Conservation (phyloP, 1,140 invertebrate genomes). For the Archegozetes longisetosus region DNA sequence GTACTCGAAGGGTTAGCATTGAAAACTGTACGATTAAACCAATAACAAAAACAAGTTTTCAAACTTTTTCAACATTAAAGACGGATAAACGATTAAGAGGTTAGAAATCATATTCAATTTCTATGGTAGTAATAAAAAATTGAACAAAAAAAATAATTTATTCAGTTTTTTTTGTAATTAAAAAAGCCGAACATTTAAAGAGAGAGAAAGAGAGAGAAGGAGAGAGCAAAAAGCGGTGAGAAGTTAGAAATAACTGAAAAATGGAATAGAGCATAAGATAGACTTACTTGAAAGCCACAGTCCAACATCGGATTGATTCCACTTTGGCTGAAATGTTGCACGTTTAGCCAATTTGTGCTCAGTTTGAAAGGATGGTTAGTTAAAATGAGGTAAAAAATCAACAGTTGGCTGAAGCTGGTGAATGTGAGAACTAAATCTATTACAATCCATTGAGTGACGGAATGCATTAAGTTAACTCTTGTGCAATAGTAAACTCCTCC, state of each 20-base stretch:
- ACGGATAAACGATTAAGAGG: no score
- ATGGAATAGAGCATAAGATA: neutral
- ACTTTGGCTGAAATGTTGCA: neutral
- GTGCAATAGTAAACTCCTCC: no score
- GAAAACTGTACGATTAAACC: no score
- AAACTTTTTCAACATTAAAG: no score
- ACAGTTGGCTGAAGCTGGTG: neutral
- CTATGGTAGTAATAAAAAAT: no score
- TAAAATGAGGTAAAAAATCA: neutral
- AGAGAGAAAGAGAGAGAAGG: neutral
- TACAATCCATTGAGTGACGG: no score
- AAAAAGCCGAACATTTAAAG: neutral
- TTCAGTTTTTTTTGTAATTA: neutral
- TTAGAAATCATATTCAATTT: no score
- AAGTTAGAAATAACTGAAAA: neutral
- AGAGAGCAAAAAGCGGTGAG: neutral
- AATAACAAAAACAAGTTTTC: no score
- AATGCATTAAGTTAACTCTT: no score
- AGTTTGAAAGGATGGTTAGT: neutral
- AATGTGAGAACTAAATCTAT: neutral
- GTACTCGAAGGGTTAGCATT: no score
- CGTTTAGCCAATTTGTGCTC: neutral
- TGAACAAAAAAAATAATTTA: neutral
- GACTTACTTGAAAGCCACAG: neutral
- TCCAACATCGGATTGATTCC: neutral